Conservation (phyloP, 2,113 vertebrate species). For the Microcebus lehilahytsara region DNA sequence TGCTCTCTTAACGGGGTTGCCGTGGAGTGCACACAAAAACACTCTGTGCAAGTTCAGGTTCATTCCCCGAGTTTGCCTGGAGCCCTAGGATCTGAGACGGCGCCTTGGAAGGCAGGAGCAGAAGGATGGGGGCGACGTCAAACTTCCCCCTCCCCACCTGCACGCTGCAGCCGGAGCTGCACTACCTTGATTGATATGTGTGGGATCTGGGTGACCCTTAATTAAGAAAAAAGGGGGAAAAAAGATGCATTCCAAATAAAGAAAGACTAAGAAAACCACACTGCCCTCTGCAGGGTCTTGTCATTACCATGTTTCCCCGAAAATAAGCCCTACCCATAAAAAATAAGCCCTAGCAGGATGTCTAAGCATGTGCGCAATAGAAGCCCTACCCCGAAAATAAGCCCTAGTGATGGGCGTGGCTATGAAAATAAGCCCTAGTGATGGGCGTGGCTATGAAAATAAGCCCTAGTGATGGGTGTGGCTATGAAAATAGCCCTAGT, state of each 20-base stretch:
- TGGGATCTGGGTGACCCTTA: background rate
- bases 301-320: too few relatives aligned
- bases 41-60: background rate
- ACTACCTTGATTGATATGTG: background rate
- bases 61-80: background rate
- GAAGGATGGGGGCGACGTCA: background rate
- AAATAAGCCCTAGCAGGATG: too few relatives aligned
- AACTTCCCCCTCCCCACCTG: background rate
- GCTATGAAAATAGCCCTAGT: too few relatives aligned
- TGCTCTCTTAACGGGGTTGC: background rate
- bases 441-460: too few relatives aligned
- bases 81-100: background rate
- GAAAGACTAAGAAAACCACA: background rate
- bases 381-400: too few relatives aligned
- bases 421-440: too few relatives aligned
- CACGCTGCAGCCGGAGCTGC: rapidly evolving
- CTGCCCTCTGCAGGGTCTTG: rapidly evolving
- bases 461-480: too few relatives aligned
- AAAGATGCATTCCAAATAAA: background rate
- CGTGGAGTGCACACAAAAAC: background rate
- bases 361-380: too few relatives aligned
- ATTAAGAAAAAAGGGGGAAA: background rate
- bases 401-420: too few relatives aligned
- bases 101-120: background rate
- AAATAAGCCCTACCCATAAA: too few relatives aligned